A percentile compares a stretch with the other conserved stretches of the same genome.
Evolutionary conservation across 2,113 vertebrate species (phyloP).

Genomic region (Dendropsophus ebraccatus): DNA sequence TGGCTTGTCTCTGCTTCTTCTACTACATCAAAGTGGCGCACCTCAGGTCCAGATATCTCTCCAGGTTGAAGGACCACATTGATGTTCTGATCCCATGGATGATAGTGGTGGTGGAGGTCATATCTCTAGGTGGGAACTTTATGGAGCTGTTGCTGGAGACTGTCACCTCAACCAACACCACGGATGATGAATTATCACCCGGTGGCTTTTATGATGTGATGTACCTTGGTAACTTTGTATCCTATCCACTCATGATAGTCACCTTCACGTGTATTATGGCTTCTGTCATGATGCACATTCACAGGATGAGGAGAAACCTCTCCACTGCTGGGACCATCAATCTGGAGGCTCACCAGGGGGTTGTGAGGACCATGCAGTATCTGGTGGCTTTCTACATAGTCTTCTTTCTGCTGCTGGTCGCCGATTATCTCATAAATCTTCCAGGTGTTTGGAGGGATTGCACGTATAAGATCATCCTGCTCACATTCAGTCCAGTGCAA

Average conservation of each 20-base stretch:
- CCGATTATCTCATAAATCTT: not conserved
- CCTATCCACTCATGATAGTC: not conserved
- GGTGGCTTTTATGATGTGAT: too few relatives aligned
- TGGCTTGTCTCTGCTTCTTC: conserved; percentile 17
- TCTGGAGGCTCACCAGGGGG: not conserved
- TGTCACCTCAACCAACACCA: too few relatives aligned
- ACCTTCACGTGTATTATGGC: not conserved
- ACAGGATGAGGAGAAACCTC: not conserved
- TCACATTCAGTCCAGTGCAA: not conserved
- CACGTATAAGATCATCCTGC: not conserved
- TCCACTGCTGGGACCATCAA: not conserved
- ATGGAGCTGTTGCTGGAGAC: not conserved
- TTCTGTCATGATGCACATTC: not conserved
- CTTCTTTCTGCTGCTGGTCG: not conserved
- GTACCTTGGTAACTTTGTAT: not conserved
- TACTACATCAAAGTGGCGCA: not conserved
- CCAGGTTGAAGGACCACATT: not conserved
- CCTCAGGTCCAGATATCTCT: not conserved
- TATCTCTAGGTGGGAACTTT: not conserved
- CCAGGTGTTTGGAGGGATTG: not conserved
- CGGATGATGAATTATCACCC: too few relatives aligned
- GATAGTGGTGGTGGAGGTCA: not conserved
- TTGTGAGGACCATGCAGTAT: not conserved
- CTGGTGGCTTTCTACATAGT: not conserved
- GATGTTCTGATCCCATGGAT: not conserved